These are phyloP conservation scores for Phasianus colchicus DNA, from an alignment of 2,113 vertebrate genomes.

Conservation along the genomic window DNA sequence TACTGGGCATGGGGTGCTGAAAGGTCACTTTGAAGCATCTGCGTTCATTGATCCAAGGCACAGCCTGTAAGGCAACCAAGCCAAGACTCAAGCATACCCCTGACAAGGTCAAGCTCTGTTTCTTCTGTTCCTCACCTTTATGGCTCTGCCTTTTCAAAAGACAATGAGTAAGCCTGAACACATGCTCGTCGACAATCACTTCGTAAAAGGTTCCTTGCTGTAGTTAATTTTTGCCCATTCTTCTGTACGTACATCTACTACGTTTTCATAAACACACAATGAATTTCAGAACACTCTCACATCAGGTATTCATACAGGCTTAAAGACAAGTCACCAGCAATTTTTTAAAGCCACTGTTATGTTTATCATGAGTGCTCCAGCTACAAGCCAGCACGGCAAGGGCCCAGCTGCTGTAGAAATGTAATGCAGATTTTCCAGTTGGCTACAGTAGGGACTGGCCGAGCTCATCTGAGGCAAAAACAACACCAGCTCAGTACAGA, in stretches of 20 bases:
- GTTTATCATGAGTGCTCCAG: not conserved
- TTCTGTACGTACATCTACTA: accelerated
- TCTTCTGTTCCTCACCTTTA: not conserved
- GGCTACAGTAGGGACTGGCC: not conserved
- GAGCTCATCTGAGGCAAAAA: too few relatives aligned
- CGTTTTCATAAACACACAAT: accelerated
- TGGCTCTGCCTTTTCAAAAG: not conserved
- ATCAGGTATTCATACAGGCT: not conserved
- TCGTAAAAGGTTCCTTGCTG: not conserved
- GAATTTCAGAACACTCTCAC: not conserved
- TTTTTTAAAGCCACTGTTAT: not conserved
- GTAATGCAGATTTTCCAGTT: not conserved
- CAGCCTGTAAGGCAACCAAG: accelerated
- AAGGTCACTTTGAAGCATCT: not conserved
- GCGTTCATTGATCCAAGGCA: not conserved
- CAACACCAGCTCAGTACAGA: not conserved
- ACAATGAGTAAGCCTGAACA: not conserved
- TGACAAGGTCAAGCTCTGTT: not conserved
- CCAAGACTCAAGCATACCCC: accelerated
- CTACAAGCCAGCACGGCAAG: not conserved
- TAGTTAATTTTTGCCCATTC: not conserved
- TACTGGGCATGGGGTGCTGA: not conserved
- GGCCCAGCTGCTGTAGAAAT: not conserved
- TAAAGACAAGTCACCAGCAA: not conserved
- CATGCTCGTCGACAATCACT: not conserved